Base-by-base conservation (phyloP, 2,113 vertebrate genomes). In the Syngnathus floridae region DNA sequence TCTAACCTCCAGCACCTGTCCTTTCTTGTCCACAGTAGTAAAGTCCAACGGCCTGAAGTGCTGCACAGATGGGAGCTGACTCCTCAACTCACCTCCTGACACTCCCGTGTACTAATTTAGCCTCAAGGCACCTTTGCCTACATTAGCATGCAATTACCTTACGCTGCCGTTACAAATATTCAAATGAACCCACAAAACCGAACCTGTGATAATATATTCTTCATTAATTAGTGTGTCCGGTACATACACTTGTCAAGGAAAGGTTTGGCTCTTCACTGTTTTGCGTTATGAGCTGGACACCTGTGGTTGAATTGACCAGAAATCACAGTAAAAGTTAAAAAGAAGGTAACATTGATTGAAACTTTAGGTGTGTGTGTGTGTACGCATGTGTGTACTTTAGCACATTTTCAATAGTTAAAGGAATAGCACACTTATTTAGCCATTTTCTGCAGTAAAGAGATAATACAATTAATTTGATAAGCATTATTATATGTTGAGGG, bases 1-100 rank as follows among this genome's bases (percentile, higher is more conserved):
- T 74, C 67, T 67, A 48, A 71, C 72, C 72, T 62, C 56, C 58
- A 57, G 75, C 77, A 71, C 62, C 71, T 80, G 85, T 82, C 80
- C 80, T 83, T 71, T 80, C 80, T 71, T 81, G 85, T 82, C 82
- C 22, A 37, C 52, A 1, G 74, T 66, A 68, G 59, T 83, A 64
- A 66, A 75, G 79, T 72, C 79, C 67, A 31, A 41, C 1, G 58
- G 67, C 82, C 71, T 26, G 46, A 75, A 72, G 70, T 35, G 55
- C 62, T 2, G 59, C 43, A 69, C 86, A 86, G 82, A 87, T 86
- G 84, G 84, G 62, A 66, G 67, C 75, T 70, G 70, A 82, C 82
- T 87, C 59, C 55, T 19, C 11, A 48, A 48, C 66, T 80, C 80
- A 85, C 85, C 83, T 81, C 41, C 65, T 77, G 80, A 80, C 82